Evolutionary conservation across 1,140 invertebrate genomes (phyloP), one percentile per base, ranked within the genome.

Genomic region (Drosophila bipectinata): DNA sequence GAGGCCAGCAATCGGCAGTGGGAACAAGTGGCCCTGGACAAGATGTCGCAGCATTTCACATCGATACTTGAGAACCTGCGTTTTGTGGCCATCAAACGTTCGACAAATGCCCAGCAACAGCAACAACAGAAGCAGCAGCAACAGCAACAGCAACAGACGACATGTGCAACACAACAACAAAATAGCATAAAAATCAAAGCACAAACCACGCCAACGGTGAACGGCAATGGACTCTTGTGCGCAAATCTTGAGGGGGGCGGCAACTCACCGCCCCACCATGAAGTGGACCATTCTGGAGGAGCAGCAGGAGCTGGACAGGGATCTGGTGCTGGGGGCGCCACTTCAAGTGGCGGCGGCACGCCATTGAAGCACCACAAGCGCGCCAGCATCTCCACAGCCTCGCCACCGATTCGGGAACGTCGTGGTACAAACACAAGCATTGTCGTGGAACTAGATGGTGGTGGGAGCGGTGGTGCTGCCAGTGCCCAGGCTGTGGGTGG

Each of bases 41-140:
- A 79, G 78, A 92, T 92, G 91, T 92, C 91, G 67, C 89, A 91
- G 71, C 91, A 92, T 63, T 91, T 92, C 68, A 78, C 84, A 63
- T 89, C 91, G 64, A 92, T 92, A 80, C 61, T 92, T 58, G 91
- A 92, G 76, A 91, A 92, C 64, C 68, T 92, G 72, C 89, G 90
- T 54, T 90, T 92, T 72, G 91, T 91, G 68, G 67, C 90, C 54
- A 90, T 79, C 64, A 91, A 91, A 63, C 77, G 90, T 57, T 73
- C 76, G 24, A 51, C 89, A 72, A 85, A 69, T 71, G 68, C 80
- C 28, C 83, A 82, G 30, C 81, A 76, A 34, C 80, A 83, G 4
- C 75, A 71, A 12, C 71, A 72, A 15, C 71, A 59, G 4, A 73
- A 77, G 7, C 71, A 77, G 15, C 79, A 77, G 14, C 72, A 80